These are phyloP conservation scores for Apotomis capreana DNA, from an alignment of 2,888 invertebrate genomes.

Conservation along the genomic window DNA sequence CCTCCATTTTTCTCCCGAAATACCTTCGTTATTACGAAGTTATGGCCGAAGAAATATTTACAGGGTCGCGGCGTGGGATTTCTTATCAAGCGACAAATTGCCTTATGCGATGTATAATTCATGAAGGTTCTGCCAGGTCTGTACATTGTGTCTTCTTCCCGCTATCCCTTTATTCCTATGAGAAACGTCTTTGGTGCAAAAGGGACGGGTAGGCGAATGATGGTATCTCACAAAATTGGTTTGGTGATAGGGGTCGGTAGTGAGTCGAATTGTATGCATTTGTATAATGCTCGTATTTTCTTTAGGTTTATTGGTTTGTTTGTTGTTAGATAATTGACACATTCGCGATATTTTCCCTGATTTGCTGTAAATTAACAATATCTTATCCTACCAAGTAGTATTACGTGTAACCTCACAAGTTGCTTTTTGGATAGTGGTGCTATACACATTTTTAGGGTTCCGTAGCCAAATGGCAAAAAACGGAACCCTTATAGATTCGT, in stretches of 20 bases:
- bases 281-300: slow-evolving; percentile 33
- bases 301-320: slow-evolving; percentile 31
- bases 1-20: slow-evolving; percentile 12
- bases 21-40: slow-evolving; percentile 29
- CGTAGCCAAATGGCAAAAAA: too few relatives aligned
- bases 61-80: slow-evolving; percentile 51
- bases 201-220: neutral
- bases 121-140: slow-evolving; percentile 55
- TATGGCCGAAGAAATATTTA: slow-evolving; percentile 40
- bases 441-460: too few relatives aligned
- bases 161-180: slow-evolving; percentile 1
- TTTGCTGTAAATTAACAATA: neutral
- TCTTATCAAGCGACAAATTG: slow-evolving; percentile 69
- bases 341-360: neutral
- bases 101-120: slow-evolving; percentile 65
- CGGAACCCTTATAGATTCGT: too few relatives aligned
- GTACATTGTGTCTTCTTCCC: slow-evolving; percentile 21
- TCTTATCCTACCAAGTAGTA: too few relatives aligned
- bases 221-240: slow-evolving; percentile 26
- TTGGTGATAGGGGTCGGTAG: slow-evolving; percentile 67
- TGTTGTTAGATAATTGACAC: slow-evolving; percentile 15
- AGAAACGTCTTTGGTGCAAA: neutral
- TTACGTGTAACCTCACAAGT: too few relatives aligned
- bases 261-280: slow-evolving; percentile 65
- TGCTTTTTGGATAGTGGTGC: too few relatives aligned